Evolutionary conservation across 1,140 invertebrate genomes (phyloP), one percentile per base, ranked within the genome.

Genomic region (Berghia stephanieae): DNA sequence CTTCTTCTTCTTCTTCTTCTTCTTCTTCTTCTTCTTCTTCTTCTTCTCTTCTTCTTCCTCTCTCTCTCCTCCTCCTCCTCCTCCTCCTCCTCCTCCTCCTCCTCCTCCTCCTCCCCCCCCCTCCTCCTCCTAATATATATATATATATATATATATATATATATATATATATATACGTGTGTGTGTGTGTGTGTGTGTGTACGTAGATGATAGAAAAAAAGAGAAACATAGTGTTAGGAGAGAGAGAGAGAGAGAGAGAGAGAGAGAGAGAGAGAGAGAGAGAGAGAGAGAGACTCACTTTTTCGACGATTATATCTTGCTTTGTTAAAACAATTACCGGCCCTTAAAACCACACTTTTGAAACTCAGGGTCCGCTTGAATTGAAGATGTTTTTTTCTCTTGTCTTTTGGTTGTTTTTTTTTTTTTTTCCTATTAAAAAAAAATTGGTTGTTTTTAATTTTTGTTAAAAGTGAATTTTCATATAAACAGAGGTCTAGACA

Each of bases 231-330:
- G 24, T 10, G 46, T 16, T 0, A 18, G 49, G 49, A 52, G 49
- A 52, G 16, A 18, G 16, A 16, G 49, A 24, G 16, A 52, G 49
- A 57, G 55, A 57, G 55, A 57, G 55, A 57, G 3, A 57, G 55
- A 57, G 55, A 57, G 55, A 57, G 55, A 57, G 55, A 57, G 3
- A 57, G 55, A 57, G 55, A 57, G 3, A 57, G 55, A 57, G 55
- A 57, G 55, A 57, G 55, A 57, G 3, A 57, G 55, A 57, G 3
- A 57, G 3, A 57, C n/a, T n/a, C n/a, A n/a, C n/a, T n/a, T n/a
- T n/a, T n/a, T n/a, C n/a, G n/a, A n/a, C n/a, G n/a, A n/a, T n/a
- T n/a, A n/a, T n/a, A n/a, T n/a, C n/a, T n/a, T n/a, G n/a, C n/a
- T n/a, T n/a, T n/a, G n/a, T n/a, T n/a, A n/a, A n/a, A n/a, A n/a